Evolutionary conservation across 2,113 vertebrate genomes (phyloP).

Genomic region (Australoheros scitulus): DNA sequence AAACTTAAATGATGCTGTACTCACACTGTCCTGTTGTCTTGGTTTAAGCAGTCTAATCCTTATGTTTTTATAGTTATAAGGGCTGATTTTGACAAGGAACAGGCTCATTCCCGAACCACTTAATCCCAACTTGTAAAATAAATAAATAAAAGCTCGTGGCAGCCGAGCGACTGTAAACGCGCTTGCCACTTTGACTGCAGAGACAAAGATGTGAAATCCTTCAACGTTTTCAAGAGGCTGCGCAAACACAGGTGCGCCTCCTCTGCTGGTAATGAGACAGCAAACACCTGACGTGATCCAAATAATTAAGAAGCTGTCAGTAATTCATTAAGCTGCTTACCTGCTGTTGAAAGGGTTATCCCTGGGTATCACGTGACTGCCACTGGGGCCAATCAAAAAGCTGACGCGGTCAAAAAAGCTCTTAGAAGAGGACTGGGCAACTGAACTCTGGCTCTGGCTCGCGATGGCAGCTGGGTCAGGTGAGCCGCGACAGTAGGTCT

Average conservation of each 20-base stretch:
- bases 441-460: slow-evolving; percentile 80
- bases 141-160: slow-evolving; percentile 18
- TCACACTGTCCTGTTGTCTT: slow-evolving; percentile 3
- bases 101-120: slow-evolving; percentile 17
- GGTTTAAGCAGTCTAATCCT: slow-evolving; percentile 5
- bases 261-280: slow-evolving; percentile 54
- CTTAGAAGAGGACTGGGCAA: slow-evolving; percentile 81
- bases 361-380: slow-evolving; percentile 91
- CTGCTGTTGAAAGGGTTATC: slow-evolving; percentile 96
- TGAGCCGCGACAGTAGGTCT: slow-evolving; percentile 90
- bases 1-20: slow-evolving; percentile 8
- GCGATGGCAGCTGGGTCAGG: slow-evolving; percentile 90
- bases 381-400: slow-evolving; percentile 89
- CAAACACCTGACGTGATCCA: slow-evolving; percentile 39
- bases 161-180: slow-evolving; percentile 44
- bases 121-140: slow-evolving; percentile 22
- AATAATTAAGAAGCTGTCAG: slow-evolving; percentile 58
- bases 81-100: neutral
- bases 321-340: slow-evolving; percentile 73
- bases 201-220: slow-evolving; percentile 48
- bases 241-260: slow-evolving; percentile 56
- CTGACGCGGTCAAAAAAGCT: slow-evolving; percentile 92
- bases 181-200: slow-evolving; percentile 48
- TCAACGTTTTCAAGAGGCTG: slow-evolving; percentile 42
- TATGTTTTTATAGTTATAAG: neutral